phyloP scores from a whole-genome alignment of 2,888 invertebrate genomes.

The Drosophila meridiana region DNA sequence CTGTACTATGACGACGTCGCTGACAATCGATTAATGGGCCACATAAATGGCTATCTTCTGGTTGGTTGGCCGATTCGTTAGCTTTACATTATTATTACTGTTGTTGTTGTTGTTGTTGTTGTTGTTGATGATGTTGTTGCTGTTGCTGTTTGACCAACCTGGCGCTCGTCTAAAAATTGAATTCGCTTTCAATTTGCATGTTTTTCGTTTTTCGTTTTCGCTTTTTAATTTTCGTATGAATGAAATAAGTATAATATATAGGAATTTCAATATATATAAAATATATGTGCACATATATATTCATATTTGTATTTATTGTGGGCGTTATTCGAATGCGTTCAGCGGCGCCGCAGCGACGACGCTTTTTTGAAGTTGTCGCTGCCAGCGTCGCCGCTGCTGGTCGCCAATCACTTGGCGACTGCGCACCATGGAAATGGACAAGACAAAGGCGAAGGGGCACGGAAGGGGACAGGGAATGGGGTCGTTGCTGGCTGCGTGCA shows the following conservation, averaged over 20 bases:
- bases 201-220: slow-evolving; percentile 53
- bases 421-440: neutral
- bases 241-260: slow-evolving; percentile 54
- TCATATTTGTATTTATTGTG: slow-evolving; percentile 47
- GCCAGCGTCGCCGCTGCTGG: slow-evolving; percentile 8
- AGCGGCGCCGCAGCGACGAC: slow-evolving; percentile 69
- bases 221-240: slow-evolving; percentile 56
- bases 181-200: slow-evolving; percentile 78
- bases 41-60: slow-evolving; percentile 78
- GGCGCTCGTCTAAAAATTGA: slow-evolving; percentile 47
- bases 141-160: slow-evolving; percentile 32
- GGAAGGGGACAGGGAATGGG: neutral
- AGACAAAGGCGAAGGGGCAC: neutral
- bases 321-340: slow-evolving; percentile 69
- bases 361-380: slow-evolving; percentile 32
- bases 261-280: slow-evolving; percentile 14
- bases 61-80: slow-evolving; percentile 52
- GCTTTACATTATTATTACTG: slow-evolving; percentile 3
- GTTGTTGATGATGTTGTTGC: slow-evolving; percentile 11
- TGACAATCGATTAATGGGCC: slow-evolving; percentile 78
- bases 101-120: slow-evolving; percentile 11
- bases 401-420: slow-evolving; percentile 41
- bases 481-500: slow-evolving; percentile 55
- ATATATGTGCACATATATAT: slow-evolving; percentile 2
- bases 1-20: slow-evolving; percentile 64